Percentiles rank a stretch among this genome's conserved stretches.
phyloP scores from a whole-genome alignment of 2,113 vertebrate species.

The Protobothrops mucrosquamatus region DNA sequence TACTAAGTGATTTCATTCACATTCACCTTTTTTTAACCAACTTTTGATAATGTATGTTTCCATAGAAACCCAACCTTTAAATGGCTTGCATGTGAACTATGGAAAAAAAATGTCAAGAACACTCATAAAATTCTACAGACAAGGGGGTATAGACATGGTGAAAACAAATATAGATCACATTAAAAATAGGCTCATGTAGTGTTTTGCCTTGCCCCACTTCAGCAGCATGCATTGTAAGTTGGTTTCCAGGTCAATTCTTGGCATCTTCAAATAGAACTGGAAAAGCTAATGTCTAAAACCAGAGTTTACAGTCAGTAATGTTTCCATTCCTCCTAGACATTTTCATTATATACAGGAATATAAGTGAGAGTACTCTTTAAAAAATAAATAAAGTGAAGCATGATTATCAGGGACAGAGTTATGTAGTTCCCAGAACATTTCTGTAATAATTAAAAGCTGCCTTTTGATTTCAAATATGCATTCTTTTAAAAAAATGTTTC shows the following conservation, averaged over 20 bases:
- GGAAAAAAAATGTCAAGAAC: neutral
- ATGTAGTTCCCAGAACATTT: neutral
- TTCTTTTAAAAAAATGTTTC: neutral
- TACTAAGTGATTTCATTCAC: neutral
- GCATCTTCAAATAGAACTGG: neutral
- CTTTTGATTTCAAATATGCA: neutral
- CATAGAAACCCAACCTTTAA: neutral
- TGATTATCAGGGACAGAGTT: neutral
- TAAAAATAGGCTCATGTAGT: neutral
- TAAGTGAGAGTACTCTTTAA: neutral
- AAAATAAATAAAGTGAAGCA: neutral
- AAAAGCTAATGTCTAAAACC: neutral
- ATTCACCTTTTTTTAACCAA: neutral
- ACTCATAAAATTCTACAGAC: neutral
- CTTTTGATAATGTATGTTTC: neutral
- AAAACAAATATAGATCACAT: neutral
- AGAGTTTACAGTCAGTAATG: neutral
- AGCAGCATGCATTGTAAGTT: neutral
- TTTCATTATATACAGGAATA: neutral
- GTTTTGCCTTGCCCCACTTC: neutral
- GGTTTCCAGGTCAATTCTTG: neutral
- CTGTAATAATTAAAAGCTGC: neutral
- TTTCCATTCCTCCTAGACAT: neutral
- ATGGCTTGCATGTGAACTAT: neutral
- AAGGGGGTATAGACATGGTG: neutral